phyloP scores from a whole-genome alignment of 35 echinoderm and acorn worm genomes.

The Ophiothrix spiculata region DNA sequence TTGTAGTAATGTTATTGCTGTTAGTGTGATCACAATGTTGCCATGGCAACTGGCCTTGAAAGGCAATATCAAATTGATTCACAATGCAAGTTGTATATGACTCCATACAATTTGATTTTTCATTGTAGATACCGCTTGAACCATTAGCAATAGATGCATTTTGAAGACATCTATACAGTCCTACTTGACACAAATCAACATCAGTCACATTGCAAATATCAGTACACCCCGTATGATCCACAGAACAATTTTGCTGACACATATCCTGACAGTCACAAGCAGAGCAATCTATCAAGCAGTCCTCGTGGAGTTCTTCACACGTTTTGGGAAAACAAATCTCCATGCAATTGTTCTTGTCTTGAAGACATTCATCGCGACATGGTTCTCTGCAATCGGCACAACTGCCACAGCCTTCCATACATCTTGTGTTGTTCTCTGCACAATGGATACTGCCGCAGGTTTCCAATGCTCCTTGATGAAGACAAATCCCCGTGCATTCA shows the following conservation, averaged over 20 bases:
- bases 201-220: background rate
- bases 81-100: background rate
- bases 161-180: background rate
- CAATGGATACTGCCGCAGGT: conserved; percentile 41
- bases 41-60: background rate
- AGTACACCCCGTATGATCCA: background rate
- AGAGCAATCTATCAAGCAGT: conserved; percentile 25
- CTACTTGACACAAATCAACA: background rate
- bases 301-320: background rate
- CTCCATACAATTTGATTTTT: background rate
- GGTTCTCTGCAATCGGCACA: conserved; percentile 7
- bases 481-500: background rate
- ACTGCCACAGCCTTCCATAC: background rate
- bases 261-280: conserved; percentile 4
- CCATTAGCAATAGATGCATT: background rate
- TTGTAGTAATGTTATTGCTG: no score
- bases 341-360: conserved; percentile 5
- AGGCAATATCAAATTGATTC: background rate
- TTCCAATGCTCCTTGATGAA: background rate
- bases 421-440: background rate
- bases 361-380: conserved; percentile 26
- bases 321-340: conserved; percentile 17
- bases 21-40: no score
- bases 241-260: conserved; percentile 17
- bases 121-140: background rate